These are phyloP conservation scores for Alloplasta piceator DNA, from an alignment of 2,888 invertebrate species.

Conservation along the genomic window DNA sequence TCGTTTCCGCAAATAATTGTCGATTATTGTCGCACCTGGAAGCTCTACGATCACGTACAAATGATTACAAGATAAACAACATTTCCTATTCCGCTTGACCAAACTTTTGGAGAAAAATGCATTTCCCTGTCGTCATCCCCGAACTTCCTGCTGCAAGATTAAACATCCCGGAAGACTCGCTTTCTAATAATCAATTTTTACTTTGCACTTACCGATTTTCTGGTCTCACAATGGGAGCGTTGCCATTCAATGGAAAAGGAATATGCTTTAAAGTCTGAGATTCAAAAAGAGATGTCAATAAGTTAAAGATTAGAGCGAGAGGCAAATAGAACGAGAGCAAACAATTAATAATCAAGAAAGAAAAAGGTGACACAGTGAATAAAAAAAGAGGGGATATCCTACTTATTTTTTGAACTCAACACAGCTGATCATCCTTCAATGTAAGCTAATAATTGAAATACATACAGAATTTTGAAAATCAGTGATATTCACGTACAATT, in stretches of 20 bases:
- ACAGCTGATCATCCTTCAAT: background rate
- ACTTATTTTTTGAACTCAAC: constrained; percentile 40
- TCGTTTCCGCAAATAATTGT: background rate
- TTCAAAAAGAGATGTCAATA: background rate
- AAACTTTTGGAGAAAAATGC: background rate
- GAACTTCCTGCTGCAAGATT: background rate
- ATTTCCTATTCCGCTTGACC: background rate
- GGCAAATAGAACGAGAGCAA: background rate
- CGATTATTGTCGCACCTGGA: background rate
- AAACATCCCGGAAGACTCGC: background rate
- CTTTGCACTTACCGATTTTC: background rate
- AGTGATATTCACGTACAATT: too few species aligned
- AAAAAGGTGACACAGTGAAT: background rate
- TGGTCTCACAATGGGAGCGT: background rate
- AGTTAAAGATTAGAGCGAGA: background rate
- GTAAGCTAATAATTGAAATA: too few species aligned
- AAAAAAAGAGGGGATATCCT: constrained; percentile 30
- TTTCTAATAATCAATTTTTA: background rate
- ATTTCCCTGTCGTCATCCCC: background rate
- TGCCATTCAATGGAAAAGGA: background rate
- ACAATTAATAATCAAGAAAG: background rate
- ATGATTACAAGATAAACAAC: background rate
- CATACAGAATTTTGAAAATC: too few species aligned
- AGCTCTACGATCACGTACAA: constrained; percentile 36
- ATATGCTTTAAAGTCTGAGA: background rate